Base-by-base conservation (phyloP, 2,113 vertebrate genomes). In the Chloebia gouldiae region DNA sequence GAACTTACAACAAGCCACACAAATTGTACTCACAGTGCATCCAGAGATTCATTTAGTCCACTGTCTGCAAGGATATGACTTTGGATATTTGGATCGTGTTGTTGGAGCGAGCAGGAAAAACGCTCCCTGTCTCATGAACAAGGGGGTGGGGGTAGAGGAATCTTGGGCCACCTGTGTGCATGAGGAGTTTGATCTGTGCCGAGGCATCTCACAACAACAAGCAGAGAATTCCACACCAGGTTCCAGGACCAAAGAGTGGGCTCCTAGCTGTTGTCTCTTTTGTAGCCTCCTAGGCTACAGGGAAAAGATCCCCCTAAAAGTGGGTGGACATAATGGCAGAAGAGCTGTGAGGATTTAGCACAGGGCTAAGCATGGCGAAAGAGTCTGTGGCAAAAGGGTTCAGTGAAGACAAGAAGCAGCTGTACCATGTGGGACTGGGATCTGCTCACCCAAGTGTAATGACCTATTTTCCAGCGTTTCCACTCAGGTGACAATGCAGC, bases 381-480 rank as follows among this genome's bases (percentile, higher is more conserved):
- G 83, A 68, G 61, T 45, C 83, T n/a, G 37, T 35, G 54, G 73
- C 3, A 10, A 70, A 86, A 92, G 69, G 31, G 54, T 75, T 85
- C 22, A 49, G 63, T 10, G n/a, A n/a, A 88, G 88, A 86, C 69
- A 44, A 73, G 88, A 95, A 96, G 95, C 91, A 95, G 93, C 96
- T 96, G 95, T 81, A 83, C 75, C 8, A 12, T 68, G 79, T 88
- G 94, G 93, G 94, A 60, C 83, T 92, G 70, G 70, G 73, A 95
- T 96, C 64, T 91, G 96, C 94, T 96, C 30, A 6, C 64, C 92
- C 89, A 86, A 97, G 97, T 27, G 8, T 53, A 73, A 94, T 97
- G 97, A 97, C 97, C 98, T 97, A 95, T 93, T 98, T 98, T 97
- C 92, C 75, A 94, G 95, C 70, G 91, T 92, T 94, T 96, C 82